Base-by-base conservation (phyloP, 2,797 vertebrate genomes). In the Enteromius trimaculatus region DNA sequence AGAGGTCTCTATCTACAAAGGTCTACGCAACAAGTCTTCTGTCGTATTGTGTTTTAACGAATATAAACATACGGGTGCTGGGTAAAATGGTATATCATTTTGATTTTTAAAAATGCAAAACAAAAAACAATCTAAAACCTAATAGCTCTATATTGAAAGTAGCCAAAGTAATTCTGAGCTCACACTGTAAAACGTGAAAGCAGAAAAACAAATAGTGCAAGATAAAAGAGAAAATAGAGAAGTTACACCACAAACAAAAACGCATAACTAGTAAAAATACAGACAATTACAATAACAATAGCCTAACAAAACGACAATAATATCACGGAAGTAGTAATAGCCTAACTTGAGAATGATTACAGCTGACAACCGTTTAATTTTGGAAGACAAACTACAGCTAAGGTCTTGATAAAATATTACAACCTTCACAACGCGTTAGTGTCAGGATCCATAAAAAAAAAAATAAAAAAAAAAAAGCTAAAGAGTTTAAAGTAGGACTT, bases 1-100 rank as follows among this genome's bases (percentile, higher is more conserved):
- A 95, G 95, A 94, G 94, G 95, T 93, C 94, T 92, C 94, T 93
- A 80, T 88, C 88, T 83, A 86, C 92, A 91, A 90, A 90, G 87
- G 88, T 86, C 84, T 60, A 84, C 42, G 83, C 90, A 82, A 82
- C 68, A 82, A 47, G 69, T 74, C 26, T 9, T 42, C 29, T 29
- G 16, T 2, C 44, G 66, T 29, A 60, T 6, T 60, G 37, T 26
- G 74, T 81, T 21, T 23, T 55, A 68, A 16, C 23, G 26, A 31
- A 58, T 82, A 44, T 75, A 21, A 64, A 77, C 26, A 26, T 6
- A 60, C 6, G 17, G 55, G 23, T 47, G 39, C 23, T 4, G 8
- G 29, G 34, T 16, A 42, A 31, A 62, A 77, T 26, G 0, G 29
- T 26, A 62, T 14, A 31, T n/a, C 0, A 16, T 47, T 62, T 77